Evolutionary conservation across 53 echinoderm and acorn worm genomes (phyloP).

Genomic region (Temnopleurus reevesii): DNA sequence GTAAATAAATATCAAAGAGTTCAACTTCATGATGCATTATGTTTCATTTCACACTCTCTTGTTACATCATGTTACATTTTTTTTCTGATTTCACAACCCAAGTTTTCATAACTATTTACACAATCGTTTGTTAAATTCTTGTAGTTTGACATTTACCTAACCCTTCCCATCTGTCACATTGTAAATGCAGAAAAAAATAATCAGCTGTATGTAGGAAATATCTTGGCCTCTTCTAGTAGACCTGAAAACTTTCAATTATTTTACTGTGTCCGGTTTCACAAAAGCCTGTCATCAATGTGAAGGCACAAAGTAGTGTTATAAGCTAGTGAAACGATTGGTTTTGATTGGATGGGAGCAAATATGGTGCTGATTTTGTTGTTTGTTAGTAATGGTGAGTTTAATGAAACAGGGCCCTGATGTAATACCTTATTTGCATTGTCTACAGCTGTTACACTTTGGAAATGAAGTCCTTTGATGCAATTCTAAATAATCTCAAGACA

Average conservation of each 20-base stretch:
- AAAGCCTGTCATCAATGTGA: too few relatives aligned
- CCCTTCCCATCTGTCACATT: background rate
- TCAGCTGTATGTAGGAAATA: too few relatives aligned
- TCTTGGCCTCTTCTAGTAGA: background rate
- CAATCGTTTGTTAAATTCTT: background rate
- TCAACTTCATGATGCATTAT: too few relatives aligned
- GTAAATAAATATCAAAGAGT: too few relatives aligned
- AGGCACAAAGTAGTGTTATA: too few relatives aligned
- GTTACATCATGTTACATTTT: background rate
- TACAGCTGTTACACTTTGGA: conserved; percentile 13
- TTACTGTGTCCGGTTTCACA: background rate
- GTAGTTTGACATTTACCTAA: background rate
- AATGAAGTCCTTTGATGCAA: background rate
- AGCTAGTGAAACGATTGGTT: too few relatives aligned
- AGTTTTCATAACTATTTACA: background rate
- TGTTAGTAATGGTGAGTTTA: background rate
- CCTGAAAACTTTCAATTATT: too few relatives aligned
- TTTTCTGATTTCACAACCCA: background rate
- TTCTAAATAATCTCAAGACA: background rate
- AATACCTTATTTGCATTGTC: background rate
- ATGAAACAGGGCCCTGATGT: too few relatives aligned
- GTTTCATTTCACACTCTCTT: too few relatives aligned
- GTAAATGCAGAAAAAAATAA: too few relatives aligned
- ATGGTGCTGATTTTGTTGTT: background rate
- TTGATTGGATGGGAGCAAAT: too few relatives aligned